Conservation (phyloP, 2,797 vertebrate species). For the Pelobates cultripes region DNA sequence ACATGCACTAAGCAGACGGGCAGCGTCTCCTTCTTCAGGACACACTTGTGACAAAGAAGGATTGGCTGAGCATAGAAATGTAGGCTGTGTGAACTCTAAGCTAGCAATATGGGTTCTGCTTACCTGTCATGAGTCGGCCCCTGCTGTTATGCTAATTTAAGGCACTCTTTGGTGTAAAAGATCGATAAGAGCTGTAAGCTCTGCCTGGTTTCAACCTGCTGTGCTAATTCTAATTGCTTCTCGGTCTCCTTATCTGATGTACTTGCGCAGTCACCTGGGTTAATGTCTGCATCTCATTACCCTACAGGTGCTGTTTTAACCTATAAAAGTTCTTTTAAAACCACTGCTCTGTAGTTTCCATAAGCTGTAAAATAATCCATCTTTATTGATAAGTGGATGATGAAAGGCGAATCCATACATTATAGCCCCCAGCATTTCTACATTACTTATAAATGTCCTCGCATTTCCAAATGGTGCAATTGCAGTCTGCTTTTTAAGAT, state of each 20-base stretch:
- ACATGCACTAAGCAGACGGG: no score
- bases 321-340: neutral
- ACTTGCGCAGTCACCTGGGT: conserved; percentile 2
- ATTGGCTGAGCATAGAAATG: no score
- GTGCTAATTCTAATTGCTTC: neutral
- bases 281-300: conserved; percentile 11
- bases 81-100: no score
- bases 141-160: neutral
- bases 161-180: conserved; percentile 6
- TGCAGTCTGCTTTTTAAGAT: neutral
- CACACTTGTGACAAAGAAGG: no score
- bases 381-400: neutral
- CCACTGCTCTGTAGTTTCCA: neutral
- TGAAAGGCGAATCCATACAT: neutral
- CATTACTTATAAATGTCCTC: neutral
- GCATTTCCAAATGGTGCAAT: neutral
- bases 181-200: conserved; percentile 30
- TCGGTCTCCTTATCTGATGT: conserved; percentile 35
- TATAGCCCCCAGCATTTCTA: neutral
- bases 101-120: no score
- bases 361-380: neutral
- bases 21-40: no score
- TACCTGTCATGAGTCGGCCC: no score
- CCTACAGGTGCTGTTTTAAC: neutral
- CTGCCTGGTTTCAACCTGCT: conserved; percentile 22